These are phyloP conservation scores for Lepilemur ruficaudatus DNA, from an alignment of 2,797 vertebrate genomes.

Conservation along the genomic window DNA sequence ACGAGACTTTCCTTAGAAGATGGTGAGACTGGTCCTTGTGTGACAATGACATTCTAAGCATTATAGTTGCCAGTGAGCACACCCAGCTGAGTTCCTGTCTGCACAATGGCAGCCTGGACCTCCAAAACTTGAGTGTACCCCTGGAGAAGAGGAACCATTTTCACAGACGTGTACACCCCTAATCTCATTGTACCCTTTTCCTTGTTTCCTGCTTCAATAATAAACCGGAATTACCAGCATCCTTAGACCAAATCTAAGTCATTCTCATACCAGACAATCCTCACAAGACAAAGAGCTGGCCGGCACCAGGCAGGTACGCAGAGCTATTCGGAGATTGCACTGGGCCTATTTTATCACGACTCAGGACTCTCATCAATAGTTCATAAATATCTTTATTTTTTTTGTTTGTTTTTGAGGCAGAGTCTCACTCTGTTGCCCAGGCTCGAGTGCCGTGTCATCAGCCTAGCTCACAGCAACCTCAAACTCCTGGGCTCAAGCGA, in stretches of 20 bases:
- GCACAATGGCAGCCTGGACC: background rate
- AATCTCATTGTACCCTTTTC: background rate
- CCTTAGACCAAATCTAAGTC: background rate
- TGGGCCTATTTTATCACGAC: constrained; percentile 5
- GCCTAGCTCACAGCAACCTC: too few relatives aligned
- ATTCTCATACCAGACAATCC: background rate
- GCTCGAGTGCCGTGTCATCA: too few relatives aligned
- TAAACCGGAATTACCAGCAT: background rate
- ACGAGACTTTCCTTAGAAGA: background rate
- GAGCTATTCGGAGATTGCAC: background rate
- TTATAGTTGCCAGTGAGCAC: background rate
- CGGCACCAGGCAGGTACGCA: background rate
- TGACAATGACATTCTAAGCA: background rate
- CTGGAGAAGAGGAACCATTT: background rate
- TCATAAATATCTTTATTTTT: background rate
- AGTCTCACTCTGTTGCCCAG: too few relatives aligned
- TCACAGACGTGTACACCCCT: background rate
- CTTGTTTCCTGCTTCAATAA: background rate
- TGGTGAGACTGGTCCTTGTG: background rate
- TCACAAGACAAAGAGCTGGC: background rate
- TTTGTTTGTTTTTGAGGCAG: too few relatives aligned
- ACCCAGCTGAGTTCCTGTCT: background rate
- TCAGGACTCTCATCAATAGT: background rate
- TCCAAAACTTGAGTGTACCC: background rate
- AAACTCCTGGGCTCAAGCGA: too few relatives aligned